Percentiles rank a stretch among this genome's conserved stretches.
phyloP scores from a whole-genome alignment of 2,797 vertebrate genomes.

The Lepilemur septentrionalis region DNA sequence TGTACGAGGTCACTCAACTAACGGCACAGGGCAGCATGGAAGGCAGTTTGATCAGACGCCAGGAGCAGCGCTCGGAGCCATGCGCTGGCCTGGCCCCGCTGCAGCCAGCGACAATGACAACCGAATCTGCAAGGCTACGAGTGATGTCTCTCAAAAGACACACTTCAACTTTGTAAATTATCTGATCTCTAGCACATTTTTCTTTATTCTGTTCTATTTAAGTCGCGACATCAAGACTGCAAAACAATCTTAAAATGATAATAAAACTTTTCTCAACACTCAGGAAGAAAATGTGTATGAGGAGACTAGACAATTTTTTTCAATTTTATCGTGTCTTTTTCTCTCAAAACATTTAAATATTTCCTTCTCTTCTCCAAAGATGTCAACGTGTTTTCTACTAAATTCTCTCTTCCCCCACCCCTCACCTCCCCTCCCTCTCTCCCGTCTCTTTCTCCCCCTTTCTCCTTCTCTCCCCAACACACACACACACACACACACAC shows the following conservation, averaged over 20 bases:
- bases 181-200: background rate
- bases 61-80: background rate
- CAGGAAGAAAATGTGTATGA: background rate
- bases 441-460: too few species aligned
- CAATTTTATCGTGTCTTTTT: background rate
- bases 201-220: background rate
- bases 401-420: background rate
- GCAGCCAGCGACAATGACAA: background rate
- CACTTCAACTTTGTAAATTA: background rate
- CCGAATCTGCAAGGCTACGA: background rate
- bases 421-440: background rate
- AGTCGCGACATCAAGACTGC: background rate
- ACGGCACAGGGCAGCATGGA: background rate
- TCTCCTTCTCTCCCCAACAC: background rate
- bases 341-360: background rate
- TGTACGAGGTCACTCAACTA: background rate
- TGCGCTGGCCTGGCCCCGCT: fast-evolving
- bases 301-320: background rate
- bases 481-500: too few species aligned
- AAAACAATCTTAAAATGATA: background rate
- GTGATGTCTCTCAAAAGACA: background rate
- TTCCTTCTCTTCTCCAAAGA: background rate
- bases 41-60: background rate
- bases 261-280: background rate
- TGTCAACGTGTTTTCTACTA: background rate